phyloP scores from a whole-genome alignment of 1,140 invertebrate species.

The Leptoteleia sp. region DNA sequence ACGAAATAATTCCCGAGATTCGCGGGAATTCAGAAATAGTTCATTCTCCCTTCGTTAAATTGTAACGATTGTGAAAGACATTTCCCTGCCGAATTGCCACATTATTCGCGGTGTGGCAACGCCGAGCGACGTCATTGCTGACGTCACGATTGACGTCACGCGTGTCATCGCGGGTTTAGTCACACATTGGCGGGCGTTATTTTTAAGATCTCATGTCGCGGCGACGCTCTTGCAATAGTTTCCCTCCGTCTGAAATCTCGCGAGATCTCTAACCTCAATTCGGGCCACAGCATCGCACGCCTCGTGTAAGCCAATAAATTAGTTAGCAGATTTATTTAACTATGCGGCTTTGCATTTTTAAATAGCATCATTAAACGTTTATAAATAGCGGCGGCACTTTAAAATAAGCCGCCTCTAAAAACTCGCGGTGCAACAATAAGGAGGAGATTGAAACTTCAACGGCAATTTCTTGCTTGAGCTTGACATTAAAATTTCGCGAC shows the following conservation, averaged over 20 bases:
- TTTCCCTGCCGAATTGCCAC: conserved; percentile 16
- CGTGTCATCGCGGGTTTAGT: conserved; percentile 50
- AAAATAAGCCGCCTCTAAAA: conserved; percentile 43
- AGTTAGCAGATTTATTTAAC: conserved; percentile 59
- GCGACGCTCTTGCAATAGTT: conserved; percentile 43
- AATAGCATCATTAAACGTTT: conserved; percentile 53
- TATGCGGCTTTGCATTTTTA: conserved; percentile 49
- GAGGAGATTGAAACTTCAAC: no score
- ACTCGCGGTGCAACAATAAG: conserved; percentile 33
- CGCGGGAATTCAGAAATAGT: no score
- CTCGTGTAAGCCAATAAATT: conserved; percentile 58
- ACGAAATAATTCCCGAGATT: no score
- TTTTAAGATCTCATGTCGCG: conserved; percentile 37
- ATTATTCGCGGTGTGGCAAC: conserved; percentile 36
- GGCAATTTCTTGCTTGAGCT: no score
- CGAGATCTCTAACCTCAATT: conserved; percentile 51
- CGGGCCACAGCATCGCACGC: conserved; percentile 24
- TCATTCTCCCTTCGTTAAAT: no score
- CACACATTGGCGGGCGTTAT: conserved; percentile 40
- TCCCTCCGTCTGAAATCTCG: conserved; percentile 19
- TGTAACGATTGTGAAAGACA: no score
- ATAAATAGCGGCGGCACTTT: conserved; percentile 37
- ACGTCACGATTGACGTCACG: conserved; percentile 57
- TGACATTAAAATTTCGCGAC: no score
- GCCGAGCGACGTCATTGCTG: conserved; percentile 41